Percentiles rank a stretch among this genome's conserved stretches.
These are phyloP conservation scores for Electrona antarctica DNA, from an alignment of 2,113 vertebrate species.

Conservation along the genomic window DNA sequence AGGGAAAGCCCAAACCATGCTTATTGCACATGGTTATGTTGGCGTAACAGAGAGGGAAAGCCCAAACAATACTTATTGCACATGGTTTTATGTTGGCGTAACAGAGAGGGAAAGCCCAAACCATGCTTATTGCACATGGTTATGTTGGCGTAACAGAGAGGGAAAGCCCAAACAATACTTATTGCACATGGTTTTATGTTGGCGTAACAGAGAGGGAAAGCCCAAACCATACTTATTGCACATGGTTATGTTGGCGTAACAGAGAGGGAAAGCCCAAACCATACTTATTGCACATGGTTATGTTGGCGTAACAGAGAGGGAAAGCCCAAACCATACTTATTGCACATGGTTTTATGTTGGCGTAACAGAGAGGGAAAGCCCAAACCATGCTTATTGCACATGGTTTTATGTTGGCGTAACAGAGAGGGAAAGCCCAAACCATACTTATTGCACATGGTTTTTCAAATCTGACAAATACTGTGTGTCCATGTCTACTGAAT, in stretches of 20 bases:
- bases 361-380: conserved; percentile 49
- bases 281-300: too few species aligned
- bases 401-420: conserved; percentile 59
- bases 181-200: too few species aligned
- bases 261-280: conserved; percentile 53
- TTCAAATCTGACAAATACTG: conserved; percentile 25
- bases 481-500: conserved; percentile 23
- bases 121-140: too few species aligned
- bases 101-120: conserved; percentile 48
- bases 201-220: conserved; percentile 51
- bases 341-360: too few species aligned
- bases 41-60: conserved; percentile 51
- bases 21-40: too few species aligned
- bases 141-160: conserved; percentile 51
- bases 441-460: conserved; percentile 34
- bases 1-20: too few species aligned
- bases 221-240: too few species aligned
- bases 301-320: conserved; percentile 48
- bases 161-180: too few species aligned
- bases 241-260: conserved; percentile 59
- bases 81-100: conserved; percentile 63
- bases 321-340: too few species aligned
- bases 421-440: conserved; percentile 52
- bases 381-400: too few species aligned
- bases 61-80: too few species aligned